Evolutionary conservation across 2,113 vertebrate genomes (phyloP).

Genomic region (Salvelinus namaycush): DNA sequence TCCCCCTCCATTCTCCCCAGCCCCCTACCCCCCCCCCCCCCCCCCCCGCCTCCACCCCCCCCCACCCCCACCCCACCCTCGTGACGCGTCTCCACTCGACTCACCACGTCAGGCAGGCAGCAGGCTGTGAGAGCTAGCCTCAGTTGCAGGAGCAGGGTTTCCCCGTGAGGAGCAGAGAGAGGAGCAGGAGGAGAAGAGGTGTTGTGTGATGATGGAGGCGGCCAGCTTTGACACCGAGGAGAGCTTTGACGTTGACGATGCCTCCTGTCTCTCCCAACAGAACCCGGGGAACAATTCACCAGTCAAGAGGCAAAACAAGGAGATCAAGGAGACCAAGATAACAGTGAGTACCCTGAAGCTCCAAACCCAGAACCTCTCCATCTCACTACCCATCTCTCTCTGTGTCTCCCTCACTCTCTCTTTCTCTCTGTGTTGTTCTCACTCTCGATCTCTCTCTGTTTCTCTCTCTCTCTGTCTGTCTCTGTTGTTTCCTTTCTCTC

Average conservation of each 20-base stretch:
- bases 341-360: conserved; percentile 77
- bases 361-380: conserved; percentile 12
- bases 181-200: conserved; percentile 54
- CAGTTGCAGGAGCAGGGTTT: conserved; percentile 34
- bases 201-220: conserved; percentile 64
- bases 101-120: conserved; percentile 45
- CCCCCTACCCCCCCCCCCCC: conserved; percentile 5
- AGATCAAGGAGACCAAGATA: conserved; percentile 82
- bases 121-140: conserved; percentile 16
- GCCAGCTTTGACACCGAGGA: conserved; percentile 80
- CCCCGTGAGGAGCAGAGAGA: conserved; percentile 42
- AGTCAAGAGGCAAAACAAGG: conserved; percentile 81
- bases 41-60: no score
- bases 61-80: conserved; percentile 21
- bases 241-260: conserved; percentile 85
- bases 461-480: neutral
- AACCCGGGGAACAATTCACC: conserved; percentile 84
- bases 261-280: conserved; percentile 83
- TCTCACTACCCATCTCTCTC: neutral
- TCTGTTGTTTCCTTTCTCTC: conserved; percentile 3
- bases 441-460: neutral
- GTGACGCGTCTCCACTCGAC: conserved; percentile 51
- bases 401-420: neutral
- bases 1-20: conserved; percentile 21
- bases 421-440: neutral